Conservation (phyloP, 2,113 vertebrate species). For the Poeciliopsis occidentalis region DNA sequence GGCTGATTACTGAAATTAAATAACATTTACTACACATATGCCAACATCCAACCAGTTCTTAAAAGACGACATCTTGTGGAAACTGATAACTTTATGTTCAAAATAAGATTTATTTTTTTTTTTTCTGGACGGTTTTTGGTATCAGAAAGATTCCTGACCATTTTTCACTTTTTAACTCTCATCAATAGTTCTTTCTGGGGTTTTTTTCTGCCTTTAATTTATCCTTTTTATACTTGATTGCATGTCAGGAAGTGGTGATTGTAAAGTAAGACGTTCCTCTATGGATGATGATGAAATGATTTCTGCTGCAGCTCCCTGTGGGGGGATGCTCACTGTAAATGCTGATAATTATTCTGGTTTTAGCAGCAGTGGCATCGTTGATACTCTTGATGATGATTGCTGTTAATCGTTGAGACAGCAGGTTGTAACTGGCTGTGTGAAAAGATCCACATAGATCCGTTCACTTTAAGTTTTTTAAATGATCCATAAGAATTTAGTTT, state of each 20-base stretch:
- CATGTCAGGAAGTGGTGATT: not conserved
- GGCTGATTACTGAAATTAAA: too few relatives aligned
- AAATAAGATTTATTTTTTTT: too few relatives aligned
- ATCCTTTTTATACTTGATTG: not conserved
- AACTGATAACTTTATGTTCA: too few relatives aligned
- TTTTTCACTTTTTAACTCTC: not conserved
- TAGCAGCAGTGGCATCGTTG: slow-evolving; percentile 31
- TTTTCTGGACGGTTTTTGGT: too few relatives aligned
- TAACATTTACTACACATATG: too few relatives aligned
- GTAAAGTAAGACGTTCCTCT: not conserved
- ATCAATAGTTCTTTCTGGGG: too few relatives aligned
- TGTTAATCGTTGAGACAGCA: slow-evolving; percentile 43
- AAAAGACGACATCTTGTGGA: too few relatives aligned
- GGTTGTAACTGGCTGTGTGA: slow-evolving; percentile 1
- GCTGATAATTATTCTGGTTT: slow-evolving; percentile 51
- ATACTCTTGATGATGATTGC: slow-evolving; percentile 42
- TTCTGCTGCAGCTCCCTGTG: slow-evolving; percentile 17
- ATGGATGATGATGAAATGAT: slow-evolving; percentile 5
- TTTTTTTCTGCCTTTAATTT: not conserved
- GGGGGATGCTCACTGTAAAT: slow-evolving; percentile 23
- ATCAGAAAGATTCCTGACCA: too few relatives aligned
- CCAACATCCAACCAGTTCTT: too few relatives aligned
- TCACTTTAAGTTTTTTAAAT: slow-evolving; percentile 18
- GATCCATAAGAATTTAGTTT: slow-evolving; percentile 2
- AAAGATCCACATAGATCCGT: not conserved